Conservation (phyloP, 2,888 invertebrate genomes). For the Punctoribates punctum region DNA sequence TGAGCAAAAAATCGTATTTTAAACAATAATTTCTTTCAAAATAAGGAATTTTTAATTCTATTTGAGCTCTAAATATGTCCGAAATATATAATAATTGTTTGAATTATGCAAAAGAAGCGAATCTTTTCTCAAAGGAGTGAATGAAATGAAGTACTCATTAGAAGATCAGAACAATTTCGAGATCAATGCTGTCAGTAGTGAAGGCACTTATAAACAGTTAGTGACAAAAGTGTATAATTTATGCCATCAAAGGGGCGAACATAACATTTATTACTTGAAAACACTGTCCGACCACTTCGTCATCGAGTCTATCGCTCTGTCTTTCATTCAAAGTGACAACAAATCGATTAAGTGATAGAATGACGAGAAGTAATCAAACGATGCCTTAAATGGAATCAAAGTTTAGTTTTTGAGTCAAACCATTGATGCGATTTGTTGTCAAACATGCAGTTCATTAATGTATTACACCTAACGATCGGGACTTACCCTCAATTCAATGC, state of each 20-base stretch:
- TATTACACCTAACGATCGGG: neutral
- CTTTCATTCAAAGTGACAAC: no score
- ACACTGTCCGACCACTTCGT: neutral
- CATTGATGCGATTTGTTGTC: neutral
- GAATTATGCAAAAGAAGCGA: slow-evolving; percentile 12
- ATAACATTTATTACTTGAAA: neutral
- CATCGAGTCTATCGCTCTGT: neutral
- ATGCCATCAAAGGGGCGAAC: slow-evolving; percentile 27
- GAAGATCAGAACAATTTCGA: neutral
- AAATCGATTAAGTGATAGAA: neutral
- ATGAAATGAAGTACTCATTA: neutral
- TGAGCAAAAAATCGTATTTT: slow-evolving; percentile 17
- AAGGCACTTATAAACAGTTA: slow-evolving; percentile 20
- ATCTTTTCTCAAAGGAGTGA: neutral
- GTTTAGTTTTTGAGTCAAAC: neutral
- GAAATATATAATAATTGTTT: neutral
- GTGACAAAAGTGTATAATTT: neutral
- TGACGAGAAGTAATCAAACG: neutral
- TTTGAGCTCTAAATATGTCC: slow-evolving; percentile 5
- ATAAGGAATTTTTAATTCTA: neutral
- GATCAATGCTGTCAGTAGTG: neutral
- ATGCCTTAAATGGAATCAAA: neutral
- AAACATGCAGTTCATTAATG: neutral
- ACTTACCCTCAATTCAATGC: neutral
- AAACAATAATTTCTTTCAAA: slow-evolving; percentile 4